Evolutionary conservation across 1,140 invertebrate genomes (phyloP).

Genomic region (Doryteuthis pealeii): DNA sequence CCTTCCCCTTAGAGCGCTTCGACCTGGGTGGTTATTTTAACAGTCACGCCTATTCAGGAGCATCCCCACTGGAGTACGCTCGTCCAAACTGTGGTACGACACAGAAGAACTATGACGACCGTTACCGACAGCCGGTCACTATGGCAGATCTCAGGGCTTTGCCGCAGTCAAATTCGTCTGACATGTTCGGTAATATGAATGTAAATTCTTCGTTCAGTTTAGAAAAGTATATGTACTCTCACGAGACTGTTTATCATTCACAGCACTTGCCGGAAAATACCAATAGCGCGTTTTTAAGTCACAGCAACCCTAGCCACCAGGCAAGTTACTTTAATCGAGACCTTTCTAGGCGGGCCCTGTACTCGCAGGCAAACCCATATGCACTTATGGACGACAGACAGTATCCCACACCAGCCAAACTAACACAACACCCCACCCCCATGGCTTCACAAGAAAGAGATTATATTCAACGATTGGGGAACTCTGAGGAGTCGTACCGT

Average conservation of each 20-base stretch:
- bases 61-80: conserved; percentile 45
- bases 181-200: conserved; percentile 49
- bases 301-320: conserved; percentile 47
- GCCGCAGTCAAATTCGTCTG: conserved; percentile 44
- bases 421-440: conserved; percentile 38
- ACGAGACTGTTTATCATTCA: conserved; percentile 49
- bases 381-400: conserved; percentile 49
- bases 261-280: conserved; percentile 49
- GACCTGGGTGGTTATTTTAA: conserved; percentile 51
- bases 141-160: conserved; percentile 48
- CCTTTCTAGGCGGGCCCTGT: conserved; percentile 46
- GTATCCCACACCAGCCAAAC: conserved; percentile 40
- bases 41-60: conserved; percentile 45
- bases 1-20: conserved; percentile 49
- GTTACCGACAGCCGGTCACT: conserved; percentile 49
- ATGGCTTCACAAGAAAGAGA: conserved; percentile 42
- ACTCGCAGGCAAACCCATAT: conserved; percentile 49
- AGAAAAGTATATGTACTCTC: conserved; percentile 49
- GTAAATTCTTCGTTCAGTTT: conserved; percentile 52
- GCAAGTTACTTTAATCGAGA: conserved; percentile 48
- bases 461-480: conserved; percentile 40
- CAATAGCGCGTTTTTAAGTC: conserved; percentile 50
- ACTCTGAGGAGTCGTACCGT: conserved; percentile 50
- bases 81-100: conserved; percentile 35
- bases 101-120: conserved; percentile 52